Evolutionary conservation across 2,888 invertebrate genomes (phyloP), one percentile per base, ranked within the genome.

Genomic region (Ophion slaviceki): DNA sequence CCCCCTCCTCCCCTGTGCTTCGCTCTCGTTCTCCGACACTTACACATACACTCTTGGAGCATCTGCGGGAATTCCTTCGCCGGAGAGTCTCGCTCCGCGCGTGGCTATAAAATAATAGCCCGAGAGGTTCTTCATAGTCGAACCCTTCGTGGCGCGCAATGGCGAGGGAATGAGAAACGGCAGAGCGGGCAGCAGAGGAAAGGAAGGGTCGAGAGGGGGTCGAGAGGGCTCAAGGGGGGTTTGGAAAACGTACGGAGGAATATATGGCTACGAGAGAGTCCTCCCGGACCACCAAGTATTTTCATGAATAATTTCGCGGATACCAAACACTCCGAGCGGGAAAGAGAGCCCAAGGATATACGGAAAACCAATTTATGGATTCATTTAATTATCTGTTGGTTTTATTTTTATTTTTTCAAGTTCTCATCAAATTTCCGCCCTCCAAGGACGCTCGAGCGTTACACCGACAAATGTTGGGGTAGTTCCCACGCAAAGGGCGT

Each of bases 51-150:
- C 36, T n/a, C 14, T n/a, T 45, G 11, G 32, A n/a, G 64, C 36
- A 82, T 47, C 64, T 75, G 62, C 40, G 66, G 57, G 79, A 85
- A 85, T 85, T 85, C 79, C 79, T 82, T 76, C 70, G 57, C 47
- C 40, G 45, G 45, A 40, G 45, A 67, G 68, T 57, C 66, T 75
- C 57, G 59, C 45, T 24, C 7, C 8, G 40, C 36, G 74, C 75
- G 53, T 66, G 71, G 72, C 79, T 61, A 85, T 85, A 80, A 85
- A 85, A 85, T 85, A 85, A 85, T 85, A 82, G 85, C 76, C 45
- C 57, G 70, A 61, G 66, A 75, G 79, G 79, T 80, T 79, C 76
- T 72, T 75, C 79, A 75, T 67, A 79, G 74, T 79, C 68, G 80
- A 80, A 68, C 68, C 40, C 68, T 40, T 17, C 36, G 66, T 53